Conservation (phyloP, 2,113 vertebrate species). For the Suncus etruscus region DNA sequence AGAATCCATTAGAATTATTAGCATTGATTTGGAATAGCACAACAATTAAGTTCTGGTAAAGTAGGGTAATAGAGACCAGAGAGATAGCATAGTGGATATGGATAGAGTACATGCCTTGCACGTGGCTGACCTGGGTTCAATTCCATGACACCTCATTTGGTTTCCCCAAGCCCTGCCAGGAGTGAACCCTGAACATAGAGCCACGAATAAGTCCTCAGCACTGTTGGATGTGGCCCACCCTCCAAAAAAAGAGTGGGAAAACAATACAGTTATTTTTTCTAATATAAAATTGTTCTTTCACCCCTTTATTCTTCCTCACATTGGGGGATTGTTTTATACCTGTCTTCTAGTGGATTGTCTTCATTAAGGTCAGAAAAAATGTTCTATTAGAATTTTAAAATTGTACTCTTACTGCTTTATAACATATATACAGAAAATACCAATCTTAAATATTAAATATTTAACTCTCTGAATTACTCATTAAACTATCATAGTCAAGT, state of each 20-base stretch:
- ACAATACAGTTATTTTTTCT: constrained; percentile 17
- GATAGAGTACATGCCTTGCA: no score
- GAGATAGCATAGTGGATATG: no score
- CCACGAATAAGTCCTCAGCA: no score
- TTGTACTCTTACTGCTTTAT: background rate
- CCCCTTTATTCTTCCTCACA: background rate
- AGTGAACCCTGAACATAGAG: no score
- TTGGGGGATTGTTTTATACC: background rate
- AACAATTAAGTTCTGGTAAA: background rate
- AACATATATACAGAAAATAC: constrained; percentile 1
- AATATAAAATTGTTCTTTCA: background rate
- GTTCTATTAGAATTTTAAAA: constrained; percentile 43
- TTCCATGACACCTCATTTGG: no score
- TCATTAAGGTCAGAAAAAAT: constrained; percentile 53
- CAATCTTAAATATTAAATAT: background rate
- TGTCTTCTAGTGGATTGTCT: background rate
- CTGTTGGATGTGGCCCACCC: no score
- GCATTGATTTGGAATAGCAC: constrained; percentile 46
- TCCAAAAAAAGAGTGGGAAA: no score
- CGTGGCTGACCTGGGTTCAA: no score
- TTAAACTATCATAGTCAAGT: background rate
- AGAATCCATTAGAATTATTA: constrained; percentile 31
- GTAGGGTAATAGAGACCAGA: no score
- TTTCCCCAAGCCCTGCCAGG: no score
- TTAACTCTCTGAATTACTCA: constrained; percentile 30